Base-by-base conservation (phyloP, 2,797 vertebrate genomes). In the Hemibagrus guttatus region DNA sequence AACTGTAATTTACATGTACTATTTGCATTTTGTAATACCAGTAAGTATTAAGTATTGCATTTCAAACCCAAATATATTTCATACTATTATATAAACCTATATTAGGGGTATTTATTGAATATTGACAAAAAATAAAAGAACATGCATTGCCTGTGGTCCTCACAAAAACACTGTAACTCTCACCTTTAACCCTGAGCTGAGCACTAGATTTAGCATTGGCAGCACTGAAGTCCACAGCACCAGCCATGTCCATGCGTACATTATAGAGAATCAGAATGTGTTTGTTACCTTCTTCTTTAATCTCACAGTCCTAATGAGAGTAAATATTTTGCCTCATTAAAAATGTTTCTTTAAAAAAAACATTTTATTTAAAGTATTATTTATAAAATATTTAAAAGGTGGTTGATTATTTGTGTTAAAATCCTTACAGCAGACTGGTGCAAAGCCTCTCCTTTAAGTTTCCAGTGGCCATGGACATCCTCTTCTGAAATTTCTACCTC, bases 131-230 rank as follows among this genome's bases (percentile, higher is more conserved):
- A 46, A 7, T 21, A 1, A 39, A 69, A 13, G 6, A 31, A 68
- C n/a, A 78, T 58, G 52, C 16, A 31, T 28, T 14, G n/a, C 8
- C 52, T 78, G 52, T 23, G 28, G 11, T 23, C 39, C 31, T 39
- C 23, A 35, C 12, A 61, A 63, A 61, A 46, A 64, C 54, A 81
- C 69, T 17, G 5, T 69, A 35, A 71, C 89, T 28, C 79, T 92
- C 87, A 99, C 98, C 97, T 95, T 98, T 99, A 76, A 99, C 98
- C 90, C 98, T 93, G 81, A 99, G 98, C 90, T 99, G 97, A 91
- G 98, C 98, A 72, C 93, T 97, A 19, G 98, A 97, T 92, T 97
- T 99, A 87, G 97, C 98, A 81, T 99, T 99, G 88, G 97, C 98
- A 26, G 97, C 98, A 59, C 97, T 96, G 93, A 99, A 99, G 91